Evolutionary conservation across 2,797 vertebrate genomes (phyloP), one percentile per base, ranked within the genome.

Genomic region (Anguilla anguilla): DNA sequence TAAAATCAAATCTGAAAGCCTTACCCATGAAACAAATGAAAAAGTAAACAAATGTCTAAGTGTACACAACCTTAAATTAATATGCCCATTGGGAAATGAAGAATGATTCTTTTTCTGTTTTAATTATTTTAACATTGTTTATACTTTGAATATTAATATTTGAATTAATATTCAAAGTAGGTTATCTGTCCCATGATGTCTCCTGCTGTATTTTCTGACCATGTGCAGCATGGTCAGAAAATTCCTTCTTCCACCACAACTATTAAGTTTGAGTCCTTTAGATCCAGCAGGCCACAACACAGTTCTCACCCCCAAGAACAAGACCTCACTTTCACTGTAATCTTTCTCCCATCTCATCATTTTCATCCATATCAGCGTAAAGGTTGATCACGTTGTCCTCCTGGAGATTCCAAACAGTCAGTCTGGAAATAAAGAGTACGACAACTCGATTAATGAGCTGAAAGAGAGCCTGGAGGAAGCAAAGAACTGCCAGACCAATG

Each of bases 341-440:
- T 82, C 17, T 49, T 82, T 82, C 46, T 51, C 43, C 22, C 43
- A 49, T 51, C 46, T 51, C 46, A n/a, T 9, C 22, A 22, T 49
- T 19, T 51, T 46, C 7, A 3, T 82, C 17, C 46, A 51, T 28
- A 6, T 6, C 85, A 90, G 88, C n/a, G 53, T 91, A 7, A 88
- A 74, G 0, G 88, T 87, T 64, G n/a, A 49, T 7, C 90, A 92
- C 49, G 83, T 87, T 25, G 83, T 90, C 84, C 19, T 92, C 86
- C 3, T 91, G 2, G 0, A 46, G 39, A n/a, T 90, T 79, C 6
- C 43, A 49, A 90, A 90, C 31, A 49, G 61, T 2, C 11, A 28
- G 10, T 0, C 22, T 1, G 1, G 0, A 22, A 9, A 17, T 7
- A 15, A 3, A 2, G 2, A 0, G 13, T 90, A 88, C 57, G 0